Evolutionary conservation across 2,113 vertebrate genomes (phyloP), one percentile per base, ranked within the genome.

Genomic region (Capreolus pygargus): DNA sequence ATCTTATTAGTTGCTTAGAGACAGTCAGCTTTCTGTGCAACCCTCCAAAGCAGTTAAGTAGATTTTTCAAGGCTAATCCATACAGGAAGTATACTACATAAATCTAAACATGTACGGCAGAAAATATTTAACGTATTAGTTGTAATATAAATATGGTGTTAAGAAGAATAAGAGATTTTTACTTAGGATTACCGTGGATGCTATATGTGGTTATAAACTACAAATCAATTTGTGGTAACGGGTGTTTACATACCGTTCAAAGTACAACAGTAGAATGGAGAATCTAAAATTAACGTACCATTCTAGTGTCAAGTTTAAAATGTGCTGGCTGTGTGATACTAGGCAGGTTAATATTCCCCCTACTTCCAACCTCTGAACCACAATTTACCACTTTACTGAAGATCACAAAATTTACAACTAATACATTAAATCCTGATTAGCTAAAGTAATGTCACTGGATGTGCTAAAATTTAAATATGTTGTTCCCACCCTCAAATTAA

Each of bases 51-150:
- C 52, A 6, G 13, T 43, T 78, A 89, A n/a, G 10, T 28, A 70
- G 3, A 74, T 70, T 95, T 89, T 95, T 79, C 16, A 52, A 89
- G 39, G 12, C 8, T 55, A 70, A 95, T 52, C 30, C 3, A 81
- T 43, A 33, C 0, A 81, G n/a, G 13, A 95, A 7, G 0, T 83
- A 5, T 3, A 88, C 0, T 89, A 89, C 74, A 39, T 54, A 82
- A 90, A 95, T 78, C 14, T 47, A 54, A 27, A 78, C 1, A 79
- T 8, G 39, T 82, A 17, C 45, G 30, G 1, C 27, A 90, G 6
- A 89, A 86, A 74, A 21, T 10, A 89, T 36, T 50, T 89, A 79
- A 87, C 4, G 3, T 76, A 25, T 67, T 45, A 74, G 12, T 57
- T 74, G 25, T 79, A 86, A 86, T 16, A 89, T 39, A 97, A 89